Evolutionary conservation across 2,113 vertebrate species (phyloP).

Genomic region (Nestor notabilis): DNA sequence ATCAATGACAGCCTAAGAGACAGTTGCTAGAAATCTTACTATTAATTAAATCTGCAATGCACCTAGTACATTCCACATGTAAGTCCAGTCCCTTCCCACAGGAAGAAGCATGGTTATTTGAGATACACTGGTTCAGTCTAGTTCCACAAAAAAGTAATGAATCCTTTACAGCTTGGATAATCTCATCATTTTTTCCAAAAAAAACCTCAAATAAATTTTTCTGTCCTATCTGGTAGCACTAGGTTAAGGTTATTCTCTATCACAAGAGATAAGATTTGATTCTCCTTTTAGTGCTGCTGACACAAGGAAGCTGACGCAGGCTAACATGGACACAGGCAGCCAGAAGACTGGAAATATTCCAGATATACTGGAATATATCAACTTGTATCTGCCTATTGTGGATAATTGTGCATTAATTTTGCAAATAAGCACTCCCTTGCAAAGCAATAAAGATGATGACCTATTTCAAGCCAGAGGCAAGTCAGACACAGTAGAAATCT

Average conservation of each 20-base stretch:
- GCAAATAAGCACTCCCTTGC: constrained; percentile 40
- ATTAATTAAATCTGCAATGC: not conserved
- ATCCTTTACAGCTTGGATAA: not conserved
- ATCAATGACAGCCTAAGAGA: not conserved
- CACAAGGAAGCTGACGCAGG: constrained; percentile 26
- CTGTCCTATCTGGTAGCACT: not conserved
- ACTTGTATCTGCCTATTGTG: constrained; percentile 15
- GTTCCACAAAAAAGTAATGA: not conserved
- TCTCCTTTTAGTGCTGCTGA: constrained; percentile 37
- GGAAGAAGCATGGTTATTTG: not conserved
- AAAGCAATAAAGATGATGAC: constrained; percentile 37
- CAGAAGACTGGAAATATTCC: constrained; percentile 50
- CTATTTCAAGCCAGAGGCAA: constrained; percentile 37
- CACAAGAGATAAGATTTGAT: constrained; percentile 32
- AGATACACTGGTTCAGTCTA: not conserved
- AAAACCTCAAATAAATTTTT: constrained; percentile 2
- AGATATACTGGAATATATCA: constrained; percentile 40
- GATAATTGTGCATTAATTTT: constrained; percentile 54
- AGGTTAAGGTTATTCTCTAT: constrained; percentile 35
- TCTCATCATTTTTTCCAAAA: not conserved
- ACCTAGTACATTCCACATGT: not conserved
- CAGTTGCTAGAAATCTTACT: not conserved
- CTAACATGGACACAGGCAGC: not conserved
- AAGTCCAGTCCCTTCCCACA: not conserved
- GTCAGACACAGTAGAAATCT: not conserved